A percentile compares a stretch with the other conserved stretches of the same genome.
These are phyloP conservation scores for Drosophila jambulina DNA, from an alignment of 1,140 invertebrate genomes.

Conservation along the genomic window DNA sequence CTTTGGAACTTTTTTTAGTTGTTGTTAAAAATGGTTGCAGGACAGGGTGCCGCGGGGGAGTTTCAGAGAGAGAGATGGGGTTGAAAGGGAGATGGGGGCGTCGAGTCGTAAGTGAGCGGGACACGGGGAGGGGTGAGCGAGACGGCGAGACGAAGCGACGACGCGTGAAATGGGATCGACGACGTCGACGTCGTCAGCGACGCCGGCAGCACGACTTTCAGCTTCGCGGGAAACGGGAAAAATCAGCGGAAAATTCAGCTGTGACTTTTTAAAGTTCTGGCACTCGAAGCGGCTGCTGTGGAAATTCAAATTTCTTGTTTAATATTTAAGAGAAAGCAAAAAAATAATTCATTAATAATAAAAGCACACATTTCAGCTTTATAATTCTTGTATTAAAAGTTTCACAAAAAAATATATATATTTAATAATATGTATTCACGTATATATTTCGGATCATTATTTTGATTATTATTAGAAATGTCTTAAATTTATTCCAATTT, in stretches of 20 bases:
- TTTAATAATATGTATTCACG: not conserved
- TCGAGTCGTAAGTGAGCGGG: conserved; percentile 10
- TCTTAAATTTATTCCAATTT: conserved; percentile 44
- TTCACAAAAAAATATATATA: not conserved
- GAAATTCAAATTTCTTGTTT: conserved; percentile 13
- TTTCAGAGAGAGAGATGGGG: conserved; percentile 31
- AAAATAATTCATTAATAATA: not conserved
- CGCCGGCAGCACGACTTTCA: conserved; percentile 37
- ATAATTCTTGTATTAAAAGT: not conserved
- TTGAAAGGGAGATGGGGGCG: not conserved
- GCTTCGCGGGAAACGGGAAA: conserved; percentile 37
- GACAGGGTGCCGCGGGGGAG: conserved; percentile 4
- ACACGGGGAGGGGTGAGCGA: conserved; percentile 36
- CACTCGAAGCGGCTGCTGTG: conserved; percentile 31
- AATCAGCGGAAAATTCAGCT: conserved; percentile 36
- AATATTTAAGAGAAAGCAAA: too few relatives aligned
- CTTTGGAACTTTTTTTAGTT: conserved; percentile 15
- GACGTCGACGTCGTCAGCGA: conserved; percentile 25
- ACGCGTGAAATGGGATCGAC: conserved; percentile 68
- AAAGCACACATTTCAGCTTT: not conserved
- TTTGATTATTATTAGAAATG: conserved; percentile 26
- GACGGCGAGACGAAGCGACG: conserved; percentile 67
- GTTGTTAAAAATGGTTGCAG: conserved; percentile 7
- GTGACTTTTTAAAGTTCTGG: conserved; percentile 36
- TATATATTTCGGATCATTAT: not conserved